Evolutionary conservation across 1,140 invertebrate species (phyloP), one percentile per base, ranked within the genome.

Genomic region (Listronotus oregonensis): DNA sequence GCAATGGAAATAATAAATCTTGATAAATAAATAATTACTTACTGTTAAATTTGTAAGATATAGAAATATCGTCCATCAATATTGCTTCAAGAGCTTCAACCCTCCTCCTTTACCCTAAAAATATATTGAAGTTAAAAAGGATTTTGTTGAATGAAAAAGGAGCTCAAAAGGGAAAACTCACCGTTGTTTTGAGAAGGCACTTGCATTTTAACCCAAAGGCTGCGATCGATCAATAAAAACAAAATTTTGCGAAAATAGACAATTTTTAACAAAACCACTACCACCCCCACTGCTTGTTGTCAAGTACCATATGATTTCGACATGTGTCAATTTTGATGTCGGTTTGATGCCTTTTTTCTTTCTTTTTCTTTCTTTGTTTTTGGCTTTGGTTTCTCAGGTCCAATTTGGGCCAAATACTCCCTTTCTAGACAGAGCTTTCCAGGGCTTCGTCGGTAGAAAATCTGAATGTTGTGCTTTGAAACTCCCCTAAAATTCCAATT

Each of bases 81-180:
- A 93, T 93, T 52, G 90, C 90, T 78, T 89, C 86, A 34, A 93
- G 79, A 68, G 90, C 90, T 78, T 91, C 90, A 34, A 93, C 80
- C n/a, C 81, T 93, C 91, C 73, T 92, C 90, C n/a, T 85, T 82
- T 32, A 92, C 84, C 75, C 90, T 92, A 75, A 7, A 80, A 85
- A 60, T 39, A 2, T 47, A 14, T 21, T 18, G 6, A 40, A 51
- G 12, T 37, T 12, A 17, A 40, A 27, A 27, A 27, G 21, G 0
- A 21, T 7, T 21, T 17, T 39, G 8, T 1, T 47, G 34, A 51
- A 51, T 43, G 21, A 44, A 31, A 6, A 37, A 37, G 21, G 18
- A 15, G 17, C 6, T 31, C 11, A 37, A 34, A 40, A 60, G 34
- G 7, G 17, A 21, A 32, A 10, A n/a, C n/a, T 11, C 50, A 65